A percentile compares a stretch with the other conserved stretches of the same genome.
These are phyloP conservation scores for Dryococelus australis DNA, from an alignment of 2,888 invertebrate species.

Conservation along the genomic window DNA sequence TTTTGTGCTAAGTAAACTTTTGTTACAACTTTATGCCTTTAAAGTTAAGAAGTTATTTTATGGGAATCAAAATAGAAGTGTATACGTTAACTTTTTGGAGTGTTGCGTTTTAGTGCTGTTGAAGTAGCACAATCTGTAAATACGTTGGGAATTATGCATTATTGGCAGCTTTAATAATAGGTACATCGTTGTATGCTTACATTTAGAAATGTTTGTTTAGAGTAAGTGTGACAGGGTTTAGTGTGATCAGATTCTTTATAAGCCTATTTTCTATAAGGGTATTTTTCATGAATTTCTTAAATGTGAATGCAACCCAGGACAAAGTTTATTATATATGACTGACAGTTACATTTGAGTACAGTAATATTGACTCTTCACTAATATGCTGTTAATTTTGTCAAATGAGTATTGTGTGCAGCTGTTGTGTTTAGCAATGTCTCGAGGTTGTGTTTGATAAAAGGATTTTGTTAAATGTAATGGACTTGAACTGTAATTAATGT, in stretches of 20 bases:
- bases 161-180: not conserved
- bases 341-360: not conserved
- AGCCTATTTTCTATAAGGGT: not conserved
- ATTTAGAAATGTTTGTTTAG: not conserved
- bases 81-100: constrained; percentile 16
- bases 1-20: too few species aligned
- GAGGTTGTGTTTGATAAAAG: not conserved
- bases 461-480: not conserved
- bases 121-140: not conserved
- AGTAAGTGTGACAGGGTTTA: not conserved
- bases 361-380: not conserved
- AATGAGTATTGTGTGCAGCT: not conserved
- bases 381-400: not conserved
- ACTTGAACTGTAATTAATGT: not conserved
- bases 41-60: not conserved
- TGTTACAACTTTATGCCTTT: too few species aligned
- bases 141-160: not conserved
- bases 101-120: not conserved
- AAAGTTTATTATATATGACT: not conserved
- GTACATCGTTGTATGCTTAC: not conserved
- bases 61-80: not conserved
- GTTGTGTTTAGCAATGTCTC: not conserved
- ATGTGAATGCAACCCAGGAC: not conserved
- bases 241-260: constrained; percentile 16
- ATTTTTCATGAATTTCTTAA: not conserved